Base-by-base conservation (phyloP, 2,888 invertebrate genomes). In the Gryllus longicercus region DNA sequence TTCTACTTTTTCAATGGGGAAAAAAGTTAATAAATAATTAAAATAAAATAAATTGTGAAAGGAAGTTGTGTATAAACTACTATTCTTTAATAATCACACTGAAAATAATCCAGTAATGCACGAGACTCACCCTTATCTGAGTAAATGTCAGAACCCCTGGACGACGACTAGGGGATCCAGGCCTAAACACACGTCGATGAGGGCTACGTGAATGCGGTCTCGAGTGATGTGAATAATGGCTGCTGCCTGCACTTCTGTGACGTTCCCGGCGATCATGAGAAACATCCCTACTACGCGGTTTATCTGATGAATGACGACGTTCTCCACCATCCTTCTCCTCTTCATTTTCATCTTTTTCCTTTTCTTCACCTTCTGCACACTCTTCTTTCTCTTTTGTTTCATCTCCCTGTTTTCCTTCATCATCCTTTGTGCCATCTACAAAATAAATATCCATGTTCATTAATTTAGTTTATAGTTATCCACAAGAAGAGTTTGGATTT, bases 131-230 rank as follows among this genome's bases (percentile, higher is more conserved):
- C 87, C 93, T 92, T 84, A 95, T 95, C 87, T 94, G 94, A 79
- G 93, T 92, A 86, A 94, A 95, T 1, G 94, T 94, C 23, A 95
- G 88, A 79, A 94, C 91, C 84, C 93, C 93, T 82, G 90, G 88
- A 81, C 88, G 88, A 81, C 85, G 85, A 83, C 85, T 86, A 76
- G 85, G 85, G n/a, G 86, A 86, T 2, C 25, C 75, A 50, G 49
- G 80, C 23, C 76, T 50, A 25, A 38, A 79, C n/a, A 76, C 23
- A n/a, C 77, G 51, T 23, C 79, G 75, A 25, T 75, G 81, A 25
- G 76, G 81, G 50, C 79, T 81, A 78, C 63, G 80, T 18, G 25
- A 78, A 11, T 83, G 81, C 2, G 81, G 81, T 51, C 78, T 79
- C 14, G 82, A 81, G 49, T 80, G 80, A 11, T 80, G 82, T 16